These are phyloP conservation scores for Ceramica pisi DNA, from an alignment of 2,888 invertebrate species.

Conservation along the genomic window DNA sequence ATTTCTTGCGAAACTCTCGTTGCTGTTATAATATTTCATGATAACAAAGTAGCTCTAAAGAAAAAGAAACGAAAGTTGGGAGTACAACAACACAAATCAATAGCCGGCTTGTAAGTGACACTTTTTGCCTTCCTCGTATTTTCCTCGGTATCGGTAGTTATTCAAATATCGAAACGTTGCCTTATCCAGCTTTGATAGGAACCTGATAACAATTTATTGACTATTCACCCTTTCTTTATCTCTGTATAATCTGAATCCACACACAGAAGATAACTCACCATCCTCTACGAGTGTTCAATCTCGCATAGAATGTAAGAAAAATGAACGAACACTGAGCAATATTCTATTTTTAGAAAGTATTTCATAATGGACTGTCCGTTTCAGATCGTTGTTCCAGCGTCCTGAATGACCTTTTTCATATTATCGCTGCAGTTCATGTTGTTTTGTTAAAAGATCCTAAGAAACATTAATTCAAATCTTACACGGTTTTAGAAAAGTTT, in stretches of 20 bases:
- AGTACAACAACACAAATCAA: constrained; percentile 42
- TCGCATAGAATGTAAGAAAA: constrained; percentile 25
- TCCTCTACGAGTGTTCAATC: not conserved
- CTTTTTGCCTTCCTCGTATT: constrained; percentile 15
- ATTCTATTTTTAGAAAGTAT: constrained; percentile 35
- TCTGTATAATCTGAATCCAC: constrained; percentile 1
- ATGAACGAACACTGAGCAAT: constrained; percentile 24
- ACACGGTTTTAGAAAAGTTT: not conserved
- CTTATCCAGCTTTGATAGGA: constrained; percentile 33
- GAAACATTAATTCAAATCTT: not conserved
- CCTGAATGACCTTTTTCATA: constrained; percentile 1
- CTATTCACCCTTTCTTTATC: constrained; percentile 23
- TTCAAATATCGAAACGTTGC: constrained; percentile 28
- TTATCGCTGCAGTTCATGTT: constrained; percentile 4
- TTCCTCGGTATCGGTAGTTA: not conserved
- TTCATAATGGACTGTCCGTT: constrained; percentile 14
- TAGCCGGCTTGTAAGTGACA: constrained; percentile 15
- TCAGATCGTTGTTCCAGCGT: not conserved
- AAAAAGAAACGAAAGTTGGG: constrained; percentile 16
- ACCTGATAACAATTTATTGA: constrained; percentile 33
- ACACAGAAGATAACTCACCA: constrained; percentile 10
- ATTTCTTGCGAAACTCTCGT: constrained; percentile 25
- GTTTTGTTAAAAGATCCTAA: not conserved
- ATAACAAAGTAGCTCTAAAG: constrained; percentile 16
- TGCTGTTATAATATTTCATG: constrained; percentile 18